A percentile compares a stretch with the other conserved stretches of the same genome.
Conservation (phyloP, 2,113 vertebrate species). For the Myxocyprinus asiaticus region DNA sequence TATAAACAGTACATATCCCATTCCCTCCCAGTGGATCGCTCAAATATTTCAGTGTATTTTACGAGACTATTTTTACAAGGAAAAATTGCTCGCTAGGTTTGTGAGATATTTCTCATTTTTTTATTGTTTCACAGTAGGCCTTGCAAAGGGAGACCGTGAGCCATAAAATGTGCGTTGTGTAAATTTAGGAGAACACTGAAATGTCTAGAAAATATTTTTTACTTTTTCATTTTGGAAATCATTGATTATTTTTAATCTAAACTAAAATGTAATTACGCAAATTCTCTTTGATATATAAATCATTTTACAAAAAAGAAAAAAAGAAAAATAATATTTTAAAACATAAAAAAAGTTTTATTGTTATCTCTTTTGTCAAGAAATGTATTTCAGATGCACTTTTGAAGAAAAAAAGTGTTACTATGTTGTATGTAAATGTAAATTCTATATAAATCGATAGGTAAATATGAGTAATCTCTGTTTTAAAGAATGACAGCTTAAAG, state of each 20-base stretch:
- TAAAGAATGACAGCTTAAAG: constrained; percentile 41
- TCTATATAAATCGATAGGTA: constrained; percentile 61
- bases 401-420: constrained; percentile 61
- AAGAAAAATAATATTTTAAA: constrained; percentile 66
- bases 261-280: constrained; percentile 50
- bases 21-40: constrained; percentile 56
- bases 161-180: constrained; percentile 66
- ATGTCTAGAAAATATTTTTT: no score
- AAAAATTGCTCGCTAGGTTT: constrained; percentile 55
- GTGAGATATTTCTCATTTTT: constrained; percentile 63
- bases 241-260: constrained; percentile 62
- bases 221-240: constrained; percentile 2
- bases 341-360: constrained; percentile 56
- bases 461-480: constrained; percentile 66
- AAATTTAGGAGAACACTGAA: constrained; percentile 61
- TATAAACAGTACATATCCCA: constrained; percentile 26
- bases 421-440: constrained; percentile 72
- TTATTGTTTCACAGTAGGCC: constrained; percentile 71
- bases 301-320: constrained; percentile 63
- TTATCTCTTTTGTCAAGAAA: constrained; percentile 64
- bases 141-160: constrained; percentile 70
- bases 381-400: constrained; percentile 66
- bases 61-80: constrained; percentile 60
- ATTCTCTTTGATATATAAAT: constrained; percentile 68
- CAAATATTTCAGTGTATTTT: constrained; percentile 19